Evolutionary conservation across 2,113 vertebrate genomes (phyloP), one percentile per base, ranked within the genome.

Genomic region (Ellobius talpinus): DNA sequence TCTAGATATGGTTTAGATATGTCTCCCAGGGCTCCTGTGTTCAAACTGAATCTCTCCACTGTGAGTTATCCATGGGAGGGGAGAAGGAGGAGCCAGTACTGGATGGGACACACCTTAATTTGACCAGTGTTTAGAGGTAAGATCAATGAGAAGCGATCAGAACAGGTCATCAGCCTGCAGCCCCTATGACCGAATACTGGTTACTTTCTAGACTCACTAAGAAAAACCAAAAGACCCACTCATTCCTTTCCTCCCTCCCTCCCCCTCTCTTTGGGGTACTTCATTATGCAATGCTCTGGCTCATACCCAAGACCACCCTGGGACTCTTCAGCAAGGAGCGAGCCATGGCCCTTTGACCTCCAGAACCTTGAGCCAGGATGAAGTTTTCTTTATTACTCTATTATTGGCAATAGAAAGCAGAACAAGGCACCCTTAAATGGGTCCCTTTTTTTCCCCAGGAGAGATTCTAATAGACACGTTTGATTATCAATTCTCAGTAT

Each of bases 361-460:
- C 14, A 42, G 55, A 52, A 39, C 17, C 55, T 23, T 63, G 11
- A 68, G 45, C 24, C 70, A 74, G n/a, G 63, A 33, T 52, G 24
- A 87, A 77, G 70, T 14, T 47, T 23, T 26, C 61, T 52, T 74
- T 29, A 45, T 61, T 47, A 63, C 24, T 86, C 36, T 74, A 58
- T 63, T 82, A 63, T n/a, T 61, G n/a, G 29, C 68, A n/a, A 63
- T 16, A 85, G 52, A 47, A 84, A 61, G 47, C 1, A 12, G 7
- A 73, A 17, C 68, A 76, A 66, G 58, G 33, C 7, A 26, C 7
- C 45, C 45, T 87, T 86, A 85, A 74, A 77, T 47, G 58, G 45
- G 7, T 79, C 70, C 89, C 47, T 45, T 58, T 77, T 81, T 33
- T 91, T 76, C 14, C 93, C 79, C 11, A 61, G 50, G 55, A 82